Conservation (phyloP, 2,113 vertebrate genomes). For the Prochilodus magdalenae region DNA sequence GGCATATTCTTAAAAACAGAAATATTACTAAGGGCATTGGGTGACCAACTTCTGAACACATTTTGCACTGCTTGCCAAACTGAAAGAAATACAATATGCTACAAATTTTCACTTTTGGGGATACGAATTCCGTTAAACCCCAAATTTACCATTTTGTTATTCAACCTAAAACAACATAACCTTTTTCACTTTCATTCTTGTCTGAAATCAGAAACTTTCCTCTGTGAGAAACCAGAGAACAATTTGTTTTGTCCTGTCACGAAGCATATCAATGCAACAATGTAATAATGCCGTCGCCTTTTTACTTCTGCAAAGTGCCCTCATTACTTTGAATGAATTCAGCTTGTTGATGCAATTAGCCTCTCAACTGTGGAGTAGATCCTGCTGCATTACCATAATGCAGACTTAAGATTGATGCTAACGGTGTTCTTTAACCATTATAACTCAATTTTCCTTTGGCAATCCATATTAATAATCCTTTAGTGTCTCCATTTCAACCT, state of each 20-base stretch:
- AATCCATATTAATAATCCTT: conserved; percentile 19
- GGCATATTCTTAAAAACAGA: too few relatives aligned
- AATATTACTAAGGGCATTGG: too few relatives aligned
- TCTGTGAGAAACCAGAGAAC: not conserved
- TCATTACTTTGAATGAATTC: conserved; percentile 18
- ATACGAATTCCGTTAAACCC: too few relatives aligned
- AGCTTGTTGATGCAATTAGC: not conserved
- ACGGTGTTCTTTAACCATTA: conserved; percentile 32
- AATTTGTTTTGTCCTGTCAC: not conserved
- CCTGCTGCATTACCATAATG: not conserved
- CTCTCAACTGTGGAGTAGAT: conserved; percentile 4
- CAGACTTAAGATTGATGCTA: conserved; percentile 27
- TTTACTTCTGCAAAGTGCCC: not conserved
- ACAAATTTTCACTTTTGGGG: too few relatives aligned
- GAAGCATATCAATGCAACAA: not conserved
- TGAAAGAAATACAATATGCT: too few relatives aligned
- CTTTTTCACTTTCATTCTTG: not conserved
- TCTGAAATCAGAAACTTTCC: not conserved
- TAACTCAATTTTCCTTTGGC: conserved; percentile 31
- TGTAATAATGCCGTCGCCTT: not conserved
- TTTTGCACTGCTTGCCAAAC: too few relatives aligned
- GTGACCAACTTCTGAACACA: too few relatives aligned
- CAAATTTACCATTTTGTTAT: too few relatives aligned
- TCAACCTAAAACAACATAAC: too few relatives aligned
- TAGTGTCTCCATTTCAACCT: not conserved